Evolutionary conservation across 2,888 invertebrate genomes (phyloP).

Genomic region (Anagyrus pseudococci): DNA sequence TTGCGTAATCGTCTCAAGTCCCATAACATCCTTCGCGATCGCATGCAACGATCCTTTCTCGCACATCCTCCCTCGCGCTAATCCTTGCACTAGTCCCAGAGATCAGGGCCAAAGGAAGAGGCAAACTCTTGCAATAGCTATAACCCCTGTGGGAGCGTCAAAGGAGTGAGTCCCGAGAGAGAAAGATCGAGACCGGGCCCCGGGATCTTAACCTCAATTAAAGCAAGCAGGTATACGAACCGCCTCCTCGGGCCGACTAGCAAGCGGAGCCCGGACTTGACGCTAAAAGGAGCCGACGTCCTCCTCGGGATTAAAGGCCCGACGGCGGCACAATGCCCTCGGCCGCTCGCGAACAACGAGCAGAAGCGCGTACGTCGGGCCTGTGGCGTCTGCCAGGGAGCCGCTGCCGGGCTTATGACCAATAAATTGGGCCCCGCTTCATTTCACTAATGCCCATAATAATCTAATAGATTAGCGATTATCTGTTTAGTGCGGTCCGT

Average conservation of each 20-base stretch:
- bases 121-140: too few relatives aligned
- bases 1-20: too few relatives aligned
- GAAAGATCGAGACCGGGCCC: conserved; percentile 32
- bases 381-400: too few relatives aligned
- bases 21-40: too few relatives aligned
- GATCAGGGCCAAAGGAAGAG: too few relatives aligned
- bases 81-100: too few relatives aligned
- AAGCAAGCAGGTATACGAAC: conserved; percentile 48
- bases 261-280: conserved; percentile 41
- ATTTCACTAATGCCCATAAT: conserved; percentile 61
- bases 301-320: conserved; percentile 54
- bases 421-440: conserved; percentile 60
- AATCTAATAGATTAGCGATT: conserved; percentile 62
- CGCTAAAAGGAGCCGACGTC: conserved; percentile 52
- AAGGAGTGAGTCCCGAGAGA: too few relatives aligned
- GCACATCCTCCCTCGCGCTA: too few relatives aligned
- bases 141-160: too few relatives aligned
- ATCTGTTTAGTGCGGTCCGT: conserved; percentile 60
- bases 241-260: conserved; percentile 42
- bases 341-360: too few relatives aligned
- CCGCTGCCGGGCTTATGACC: conserved; percentile 55
- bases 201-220: conserved; percentile 52
- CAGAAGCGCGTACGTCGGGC: too few relatives aligned
- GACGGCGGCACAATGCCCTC: conserved; percentile 27
- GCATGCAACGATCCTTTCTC: too few relatives aligned